These are phyloP conservation scores for Watsonalla binaria DNA, from an alignment of 2,888 invertebrate genomes.

Conservation along the genomic window DNA sequence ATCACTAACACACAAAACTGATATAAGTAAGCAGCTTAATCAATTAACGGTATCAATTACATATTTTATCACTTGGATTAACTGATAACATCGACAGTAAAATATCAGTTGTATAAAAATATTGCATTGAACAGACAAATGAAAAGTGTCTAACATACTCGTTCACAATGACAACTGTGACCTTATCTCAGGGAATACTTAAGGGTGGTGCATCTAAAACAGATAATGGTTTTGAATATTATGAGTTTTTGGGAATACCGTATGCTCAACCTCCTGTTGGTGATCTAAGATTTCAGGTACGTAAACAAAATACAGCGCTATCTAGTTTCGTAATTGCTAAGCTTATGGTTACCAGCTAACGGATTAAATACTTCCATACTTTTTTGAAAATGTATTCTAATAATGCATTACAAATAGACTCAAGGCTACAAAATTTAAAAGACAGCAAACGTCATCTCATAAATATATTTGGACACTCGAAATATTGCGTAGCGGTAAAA, in stretches of 20 bases:
- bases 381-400: too few relatives aligned
- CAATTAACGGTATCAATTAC: neutral
- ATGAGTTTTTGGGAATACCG: constrained; percentile 68
- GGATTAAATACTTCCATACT: too few relatives aligned
- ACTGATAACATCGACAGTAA: neutral
- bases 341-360: too few relatives aligned
- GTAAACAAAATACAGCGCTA: neutral
- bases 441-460: too few relatives aligned
- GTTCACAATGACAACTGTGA: constrained; percentile 34
- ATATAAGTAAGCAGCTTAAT: too few relatives aligned
- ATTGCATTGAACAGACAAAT: neutral
- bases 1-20: too few relatives aligned
- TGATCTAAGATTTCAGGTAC: constrained; percentile 47
- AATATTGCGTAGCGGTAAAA: too few relatives aligned
- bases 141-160: neutral
- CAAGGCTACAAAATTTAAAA: too few relatives aligned
- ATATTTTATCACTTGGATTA: neutral
- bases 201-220: constrained; percentile 48
- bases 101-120: neutral
- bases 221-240: constrained; percentile 52
- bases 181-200: constrained; percentile 49
- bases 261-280: constrained; percentile 76
- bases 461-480: too few relatives aligned
- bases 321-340: too few relatives aligned
- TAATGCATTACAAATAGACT: too few relatives aligned